A percentile compares a stretch with the other conserved stretches of the same genome.
Evolutionary conservation across 2,113 vertebrate species (phyloP).

Genomic region (Colaptes auratus): DNA sequence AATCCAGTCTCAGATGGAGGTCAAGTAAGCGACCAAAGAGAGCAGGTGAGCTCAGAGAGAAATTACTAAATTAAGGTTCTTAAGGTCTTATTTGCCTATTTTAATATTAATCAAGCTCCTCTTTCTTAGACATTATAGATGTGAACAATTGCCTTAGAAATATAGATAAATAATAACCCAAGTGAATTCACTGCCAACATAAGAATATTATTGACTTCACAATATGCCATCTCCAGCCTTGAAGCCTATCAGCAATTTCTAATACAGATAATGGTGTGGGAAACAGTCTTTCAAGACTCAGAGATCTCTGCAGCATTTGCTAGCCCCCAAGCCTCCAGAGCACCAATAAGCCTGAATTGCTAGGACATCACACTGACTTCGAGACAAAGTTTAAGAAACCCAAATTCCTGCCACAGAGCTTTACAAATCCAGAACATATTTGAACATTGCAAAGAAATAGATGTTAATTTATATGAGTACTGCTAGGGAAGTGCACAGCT

Average conservation of each 20-base stretch:
- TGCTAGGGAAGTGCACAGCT: not conserved
- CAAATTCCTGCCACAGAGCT: not conserved
- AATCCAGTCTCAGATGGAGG: not conserved
- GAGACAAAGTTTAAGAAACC: not conserved
- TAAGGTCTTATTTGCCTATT: constrained; percentile 13
- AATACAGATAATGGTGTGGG: not conserved
- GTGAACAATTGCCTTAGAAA: not conserved
- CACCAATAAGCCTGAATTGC: not conserved
- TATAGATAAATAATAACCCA: not conserved
- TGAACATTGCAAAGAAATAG: not conserved
- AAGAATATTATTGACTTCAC: not conserved
- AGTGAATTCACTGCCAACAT: not conserved
- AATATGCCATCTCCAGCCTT: not conserved
- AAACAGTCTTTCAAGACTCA: not conserved
- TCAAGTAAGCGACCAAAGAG: constrained; percentile 2
- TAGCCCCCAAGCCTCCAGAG: not conserved
- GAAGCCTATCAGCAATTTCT: not conserved
- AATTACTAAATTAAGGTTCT: constrained; percentile 38
- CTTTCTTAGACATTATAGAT: not conserved
- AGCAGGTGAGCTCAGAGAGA: not conserved
- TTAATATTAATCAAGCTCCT: constrained; percentile 9
- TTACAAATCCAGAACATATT: not conserved
- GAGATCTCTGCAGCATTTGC: not conserved
- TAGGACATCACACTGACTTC: not conserved
- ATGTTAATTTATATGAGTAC: not conserved